phyloP scores from a whole-genome alignment of 2,888 invertebrate species.

The Lasioglossum pauxillum region DNA sequence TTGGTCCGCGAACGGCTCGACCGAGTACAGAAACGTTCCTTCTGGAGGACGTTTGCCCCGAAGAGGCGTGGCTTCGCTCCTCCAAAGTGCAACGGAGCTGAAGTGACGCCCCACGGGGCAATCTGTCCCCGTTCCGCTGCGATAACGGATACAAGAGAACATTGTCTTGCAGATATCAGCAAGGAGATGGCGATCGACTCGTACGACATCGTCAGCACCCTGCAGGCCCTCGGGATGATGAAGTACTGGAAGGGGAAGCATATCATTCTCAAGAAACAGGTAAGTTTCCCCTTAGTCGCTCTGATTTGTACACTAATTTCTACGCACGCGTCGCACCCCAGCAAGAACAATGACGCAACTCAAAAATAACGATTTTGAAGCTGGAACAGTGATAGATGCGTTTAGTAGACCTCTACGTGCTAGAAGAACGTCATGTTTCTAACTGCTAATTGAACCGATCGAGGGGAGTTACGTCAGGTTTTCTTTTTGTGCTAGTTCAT shows the following conservation, averaged over 20 bases:
- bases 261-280: constrained; percentile 97
- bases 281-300: constrained; percentile 80
- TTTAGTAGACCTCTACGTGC: too few relatives aligned
- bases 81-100: background rate
- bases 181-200: constrained; percentile 98
- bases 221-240: constrained; percentile 98
- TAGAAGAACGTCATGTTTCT: too few relatives aligned
- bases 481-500: too few relatives aligned
- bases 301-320: background rate
- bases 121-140: background rate
- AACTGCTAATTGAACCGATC: too few relatives aligned
- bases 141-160: background rate
- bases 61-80: background rate
- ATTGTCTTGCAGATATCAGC: constrained; percentile 87
- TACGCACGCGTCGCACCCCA: too few relatives aligned
- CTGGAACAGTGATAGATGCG: too few relatives aligned
- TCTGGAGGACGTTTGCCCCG: background rate
- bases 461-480: too few relatives aligned
- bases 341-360: too few relatives aligned
- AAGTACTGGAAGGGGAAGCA: constrained; percentile 99
- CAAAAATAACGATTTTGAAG: too few relatives aligned
- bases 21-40: background rate
- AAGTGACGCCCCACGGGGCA: background rate
- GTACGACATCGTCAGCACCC: constrained; percentile 98
- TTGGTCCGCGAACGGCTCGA: too few relatives aligned